These are phyloP conservation scores for Scaptomyza tumidula DNA, from an alignment of 2,888 invertebrate genomes.

Conservation along the genomic window DNA sequence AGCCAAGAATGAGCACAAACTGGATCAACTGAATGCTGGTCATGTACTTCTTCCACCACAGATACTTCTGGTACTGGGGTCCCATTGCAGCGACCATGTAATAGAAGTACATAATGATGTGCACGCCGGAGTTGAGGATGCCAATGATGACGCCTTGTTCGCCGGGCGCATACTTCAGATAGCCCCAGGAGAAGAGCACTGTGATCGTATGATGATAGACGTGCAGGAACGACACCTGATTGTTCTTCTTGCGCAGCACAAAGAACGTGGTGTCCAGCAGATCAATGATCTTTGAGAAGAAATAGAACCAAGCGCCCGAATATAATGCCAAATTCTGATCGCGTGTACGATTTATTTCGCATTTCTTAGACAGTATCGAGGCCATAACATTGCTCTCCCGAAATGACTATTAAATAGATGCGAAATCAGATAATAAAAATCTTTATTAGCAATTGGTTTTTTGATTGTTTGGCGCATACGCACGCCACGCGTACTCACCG, in stretches of 20 bases:
- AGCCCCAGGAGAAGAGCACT: slow-evolving; percentile 92
- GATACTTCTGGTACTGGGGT: slow-evolving; percentile 85
- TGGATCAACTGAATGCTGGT: slow-evolving; percentile 86
- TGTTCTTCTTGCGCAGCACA: slow-evolving; percentile 94
- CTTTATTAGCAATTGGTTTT: not conserved
- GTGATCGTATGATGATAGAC: slow-evolving; percentile 94
- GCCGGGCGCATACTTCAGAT: slow-evolving; percentile 89
- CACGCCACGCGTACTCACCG: slow-evolving; percentile 70
- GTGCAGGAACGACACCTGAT: slow-evolving; percentile 94
- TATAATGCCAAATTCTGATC: slow-evolving; percentile 85
- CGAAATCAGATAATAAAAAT: not conserved
- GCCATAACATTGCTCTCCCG: slow-evolving; percentile 80
- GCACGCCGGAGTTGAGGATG: slow-evolving; percentile 85
- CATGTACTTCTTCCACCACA: slow-evolving; percentile 86
- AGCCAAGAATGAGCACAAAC: slow-evolving; percentile 88
- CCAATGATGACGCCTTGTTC: slow-evolving; percentile 85
- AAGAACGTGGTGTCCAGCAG: slow-evolving; percentile 94
- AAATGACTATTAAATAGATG: slow-evolving; percentile 63
- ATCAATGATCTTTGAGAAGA: slow-evolving; percentile 91
- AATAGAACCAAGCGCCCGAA: slow-evolving; percentile 91
- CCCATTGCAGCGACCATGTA: slow-evolving; percentile 85
- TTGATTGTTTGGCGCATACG: slow-evolving; percentile 16
- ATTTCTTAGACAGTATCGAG: slow-evolving; percentile 80
- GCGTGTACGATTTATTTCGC: slow-evolving; percentile 81
- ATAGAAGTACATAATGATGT: slow-evolving; percentile 86